Base-by-base conservation (phyloP, 2,113 vertebrate species). In the Rafetus swinhoei region DNA sequence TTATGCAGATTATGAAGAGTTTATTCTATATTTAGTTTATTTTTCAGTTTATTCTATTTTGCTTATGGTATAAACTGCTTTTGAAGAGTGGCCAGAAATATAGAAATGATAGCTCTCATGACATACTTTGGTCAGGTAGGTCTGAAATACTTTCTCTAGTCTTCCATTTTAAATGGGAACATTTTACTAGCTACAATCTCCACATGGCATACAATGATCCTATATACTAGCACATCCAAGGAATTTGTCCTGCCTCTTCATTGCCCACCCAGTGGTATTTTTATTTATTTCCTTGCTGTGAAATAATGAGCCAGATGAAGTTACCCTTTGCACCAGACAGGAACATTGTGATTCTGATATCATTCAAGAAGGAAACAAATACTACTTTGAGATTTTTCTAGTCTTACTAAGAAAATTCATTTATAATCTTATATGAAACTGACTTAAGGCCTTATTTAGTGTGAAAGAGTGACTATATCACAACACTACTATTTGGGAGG, bases 1-100 rank as follows among this genome's bases (percentile, higher is more conserved):
- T 2, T 0, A 0, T 21, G 7, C 32, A 2, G 5, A 18, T 56
- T 82, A 72, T 55, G 25, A 79, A 87, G 52, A 79, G 11, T 59
- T 19, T 45, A 22, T 35, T 10, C 56, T 87, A 45, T 45, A 45
- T 45, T 45, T 45, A 45, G 45, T 45, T 45, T 45, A 45, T 45
- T 45, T 45, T 45, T 45, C 45, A 88, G 21, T 18, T 79, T 92
- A n/a, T 18, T 65, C 86, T 84, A 82, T 86, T 9, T 62, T 81
- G 55, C 86, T 82, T 16, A 27, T 55, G 25, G 4, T 29, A 5
- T 74, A 45, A 10, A 59, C 19, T 24, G 59, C 18, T 53, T 39
- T n/a, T 87, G 89, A 90, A 50, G 55, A 2, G 27, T 55, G 29
- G 56, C 77, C 18, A 92, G 54, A 25, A 2, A 5, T n/a, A 15